A percentile compares a stretch with the other conserved stretches of the same genome.
These are phyloP conservation scores for Myripristis jacobus DNA, from an alignment of 2,797 vertebrate genomes.

Conservation along the genomic window DNA sequence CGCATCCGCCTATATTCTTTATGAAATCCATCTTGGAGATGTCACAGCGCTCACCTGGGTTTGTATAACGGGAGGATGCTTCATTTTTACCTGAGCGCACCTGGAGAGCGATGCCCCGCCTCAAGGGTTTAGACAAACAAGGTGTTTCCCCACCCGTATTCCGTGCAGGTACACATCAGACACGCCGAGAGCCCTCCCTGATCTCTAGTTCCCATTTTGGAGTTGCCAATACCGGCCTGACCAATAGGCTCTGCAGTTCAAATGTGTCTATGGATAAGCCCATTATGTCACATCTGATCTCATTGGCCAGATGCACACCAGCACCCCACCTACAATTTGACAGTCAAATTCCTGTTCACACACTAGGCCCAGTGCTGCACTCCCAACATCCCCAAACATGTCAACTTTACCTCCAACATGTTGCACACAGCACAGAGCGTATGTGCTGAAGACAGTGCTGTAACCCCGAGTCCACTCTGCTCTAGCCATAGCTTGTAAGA, in stretches of 20 bases:
- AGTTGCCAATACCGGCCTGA: no score
- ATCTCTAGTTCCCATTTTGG: background rate
- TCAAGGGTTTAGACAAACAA: conserved; percentile 18
- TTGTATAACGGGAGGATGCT: conserved; percentile 52
- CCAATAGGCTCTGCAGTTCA: no score
- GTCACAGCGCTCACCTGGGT: background rate
- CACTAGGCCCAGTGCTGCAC: no score
- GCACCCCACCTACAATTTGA: conserved; percentile 30
- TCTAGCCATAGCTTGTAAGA: background rate
- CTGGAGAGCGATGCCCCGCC: conserved; percentile 52
- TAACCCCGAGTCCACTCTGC: no score
- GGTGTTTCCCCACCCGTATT: background rate
- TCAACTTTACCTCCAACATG: no score
- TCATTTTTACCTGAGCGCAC: conserved; percentile 27
- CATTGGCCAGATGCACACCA: conserved; percentile 26
- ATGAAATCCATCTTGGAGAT: conserved; percentile 15
- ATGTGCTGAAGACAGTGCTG: no score
- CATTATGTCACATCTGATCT: background rate
- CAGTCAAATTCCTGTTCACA: conserved; percentile 31
- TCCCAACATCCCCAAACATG: no score
- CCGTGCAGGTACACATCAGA: no score
- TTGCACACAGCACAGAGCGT: no score
- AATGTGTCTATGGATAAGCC: no score
- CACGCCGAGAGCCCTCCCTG: background rate
- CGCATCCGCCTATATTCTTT: conserved; percentile 68